Percentiles rank a stretch among this genome's conserved stretches.
Evolutionary conservation across 2,888 invertebrate species (phyloP).

Genomic region (Yponomeuta malinellus): DNA sequence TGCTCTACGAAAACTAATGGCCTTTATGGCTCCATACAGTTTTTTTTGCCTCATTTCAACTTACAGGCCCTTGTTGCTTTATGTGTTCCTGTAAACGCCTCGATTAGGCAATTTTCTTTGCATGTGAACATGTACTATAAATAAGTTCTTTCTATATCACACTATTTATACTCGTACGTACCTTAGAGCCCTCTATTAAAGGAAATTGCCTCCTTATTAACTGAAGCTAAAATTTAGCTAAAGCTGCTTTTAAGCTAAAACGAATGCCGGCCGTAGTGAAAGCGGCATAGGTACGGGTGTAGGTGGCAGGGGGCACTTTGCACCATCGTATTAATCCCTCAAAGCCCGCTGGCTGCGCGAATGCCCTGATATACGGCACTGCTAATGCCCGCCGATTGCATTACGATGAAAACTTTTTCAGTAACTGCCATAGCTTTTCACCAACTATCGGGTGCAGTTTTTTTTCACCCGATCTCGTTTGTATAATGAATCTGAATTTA

Average conservation of each 20-base stretch:
- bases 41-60: conserved; percentile 15
- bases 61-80: not conserved
- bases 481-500: conserved; percentile 58
- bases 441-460: conserved; percentile 33
- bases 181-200: not conserved
- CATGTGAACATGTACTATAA: not conserved
- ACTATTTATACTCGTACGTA: too few species aligned
- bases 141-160: too few species aligned
- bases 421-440: conserved; percentile 40
- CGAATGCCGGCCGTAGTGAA: not conserved
- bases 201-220: conserved; percentile 6
- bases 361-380: conserved; percentile 64
- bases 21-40: conserved; percentile 42
- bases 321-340: conserved; percentile 63
- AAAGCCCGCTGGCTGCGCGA: conserved; percentile 62
- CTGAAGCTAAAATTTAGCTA: not conserved
- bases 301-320: conserved; percentile 5
- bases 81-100: not conserved
- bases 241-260: not conserved
- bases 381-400: conserved; percentile 70
- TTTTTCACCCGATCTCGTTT: conserved; percentile 50
- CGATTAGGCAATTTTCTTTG: conserved; percentile 4
- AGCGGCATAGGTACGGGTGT: not conserved
- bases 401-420: conserved; percentile 73
- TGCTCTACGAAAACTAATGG: conserved; percentile 4